phyloP scores from a whole-genome alignment of 2,797 vertebrate species.

The Eupleurogrammus muticus region DNA sequence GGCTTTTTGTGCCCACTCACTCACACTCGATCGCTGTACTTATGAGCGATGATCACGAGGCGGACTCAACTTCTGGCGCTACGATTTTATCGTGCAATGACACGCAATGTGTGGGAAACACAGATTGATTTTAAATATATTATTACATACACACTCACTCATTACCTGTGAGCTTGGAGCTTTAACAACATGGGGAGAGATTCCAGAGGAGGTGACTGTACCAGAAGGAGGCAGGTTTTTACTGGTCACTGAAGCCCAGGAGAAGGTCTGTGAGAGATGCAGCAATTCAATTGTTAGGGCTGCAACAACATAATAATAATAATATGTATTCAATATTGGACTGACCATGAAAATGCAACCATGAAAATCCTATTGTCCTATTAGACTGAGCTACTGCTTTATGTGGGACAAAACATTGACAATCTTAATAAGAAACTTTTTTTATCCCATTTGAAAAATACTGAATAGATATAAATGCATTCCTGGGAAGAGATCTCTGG shows the following conservation, averaged over 20 bases:
- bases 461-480: background rate
- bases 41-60: too few species aligned
- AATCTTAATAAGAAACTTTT: background rate
- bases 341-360: background rate
- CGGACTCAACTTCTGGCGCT: too few species aligned
- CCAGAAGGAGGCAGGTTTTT: slow-evolving; percentile 99
- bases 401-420: background rate
- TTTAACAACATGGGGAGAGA: slow-evolving; percentile 96
- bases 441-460: background rate
- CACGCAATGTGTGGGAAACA: too few species aligned
- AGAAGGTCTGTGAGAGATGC: slow-evolving; percentile 94
- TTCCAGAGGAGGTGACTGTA: slow-evolving; percentile 94
- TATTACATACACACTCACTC: too few species aligned
- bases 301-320: background rate
- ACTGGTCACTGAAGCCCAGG: slow-evolving; percentile 99
- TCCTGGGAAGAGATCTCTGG: background rate
- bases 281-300: slow-evolving; percentile 71
- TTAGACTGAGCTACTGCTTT: background rate
- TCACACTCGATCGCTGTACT: too few species aligned
- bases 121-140: too few species aligned
- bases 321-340: background rate
- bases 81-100: too few species aligned
- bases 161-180: slow-evolving; percentile 96
- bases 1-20: too few species aligned
- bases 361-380: background rate